Evolutionary conservation across 2,113 vertebrate species (phyloP), one percentile per base, ranked within the genome.

Genomic region (Heloderma charlesbogerti): DNA sequence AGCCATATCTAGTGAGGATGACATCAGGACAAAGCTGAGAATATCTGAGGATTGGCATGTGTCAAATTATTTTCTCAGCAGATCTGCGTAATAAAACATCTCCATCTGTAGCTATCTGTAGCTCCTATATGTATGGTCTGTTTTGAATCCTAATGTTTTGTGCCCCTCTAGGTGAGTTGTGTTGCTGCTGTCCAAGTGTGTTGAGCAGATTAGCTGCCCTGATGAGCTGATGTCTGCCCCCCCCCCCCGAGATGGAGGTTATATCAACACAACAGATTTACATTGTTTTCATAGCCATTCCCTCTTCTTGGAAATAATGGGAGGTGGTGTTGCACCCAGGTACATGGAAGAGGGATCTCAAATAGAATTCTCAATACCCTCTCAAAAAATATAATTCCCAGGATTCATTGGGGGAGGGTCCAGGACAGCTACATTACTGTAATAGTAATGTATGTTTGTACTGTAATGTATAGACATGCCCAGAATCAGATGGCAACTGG

Each of bases 1-100:
- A 77, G 48, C 37, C 0, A 0, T 86, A 27, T 91, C 93, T 88
- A 74, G 43, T 88, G 29, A 85, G 63, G 29, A 20, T 91, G 74
- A 40, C 90, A 75, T 27, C 57, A 89, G 90, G 7, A 37, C 82
- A 81, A 87, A 86, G 48, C 75, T 89, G 87, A 93, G 77, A 89
- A 92, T 90, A 2, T 89, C 54, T 81, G 37, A 78, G 92, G 87
- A 81, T 18, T 60, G 16, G 12, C 72, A 87, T 91, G 51, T 22
- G 27, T 63, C 66, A 45, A 91, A 89, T 93, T 93, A 79, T n/a
- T 79, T 37, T 60, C 27, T 92, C 74, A 92, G 71, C 45, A 25
- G 1, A n/a, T 87, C n/a, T 87, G 94, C 7, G 82, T 79, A 92
- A 81, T 86, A 89, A 40, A 43, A 57, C 6, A 9, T 43, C 25